phyloP scores from a whole-genome alignment of 2,888 invertebrate genomes.

The Gasteruption jaculator region DNA sequence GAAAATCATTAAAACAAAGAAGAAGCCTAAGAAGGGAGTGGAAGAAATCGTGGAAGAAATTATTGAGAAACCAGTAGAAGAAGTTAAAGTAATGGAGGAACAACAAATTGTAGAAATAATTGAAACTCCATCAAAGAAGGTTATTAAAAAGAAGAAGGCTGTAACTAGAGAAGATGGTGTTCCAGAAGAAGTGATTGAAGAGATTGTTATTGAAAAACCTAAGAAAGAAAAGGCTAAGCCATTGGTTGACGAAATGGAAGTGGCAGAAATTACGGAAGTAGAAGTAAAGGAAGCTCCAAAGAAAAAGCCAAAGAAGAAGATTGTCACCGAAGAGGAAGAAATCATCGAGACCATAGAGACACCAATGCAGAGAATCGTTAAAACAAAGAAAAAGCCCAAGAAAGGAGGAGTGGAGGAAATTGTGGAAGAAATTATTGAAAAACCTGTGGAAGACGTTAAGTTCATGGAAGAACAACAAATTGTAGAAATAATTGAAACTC shows the following conservation, averaged over 20 bases:
- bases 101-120: conserved; percentile 27
- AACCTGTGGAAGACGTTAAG: conserved; percentile 26
- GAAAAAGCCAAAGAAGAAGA: conserved; percentile 40
- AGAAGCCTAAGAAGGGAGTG: conserved; percentile 25
- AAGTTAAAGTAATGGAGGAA: conserved; percentile 25
- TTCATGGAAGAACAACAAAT: conserved; percentile 26
- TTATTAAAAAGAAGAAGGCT: conserved; percentile 27
- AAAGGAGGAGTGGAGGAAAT: conserved; percentile 36
- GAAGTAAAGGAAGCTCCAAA: conserved; percentile 41
- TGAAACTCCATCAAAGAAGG: conserved; percentile 30
- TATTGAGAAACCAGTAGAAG: conserved; percentile 27
- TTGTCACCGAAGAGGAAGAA: conserved; percentile 38
- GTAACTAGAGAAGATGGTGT: conserved; percentile 27
- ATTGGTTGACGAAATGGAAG: conserved; percentile 45
- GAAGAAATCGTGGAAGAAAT: conserved; percentile 32
- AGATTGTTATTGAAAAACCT: conserved; percentile 27
- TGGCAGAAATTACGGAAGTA: conserved; percentile 35
- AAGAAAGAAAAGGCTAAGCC: conserved; percentile 27
- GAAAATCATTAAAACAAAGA: conserved; percentile 23
- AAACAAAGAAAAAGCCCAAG: conserved; percentile 38
- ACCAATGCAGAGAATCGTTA: conserved; percentile 50
- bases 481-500: conserved; percentile 30
- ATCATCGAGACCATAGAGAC: conserved; percentile 47
- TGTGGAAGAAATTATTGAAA: conserved; percentile 29
- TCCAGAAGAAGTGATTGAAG: conserved; percentile 29